Evolutionary conservation across 2,797 vertebrate species (phyloP).

Genomic region (Spondyliosoma cantharus): DNA sequence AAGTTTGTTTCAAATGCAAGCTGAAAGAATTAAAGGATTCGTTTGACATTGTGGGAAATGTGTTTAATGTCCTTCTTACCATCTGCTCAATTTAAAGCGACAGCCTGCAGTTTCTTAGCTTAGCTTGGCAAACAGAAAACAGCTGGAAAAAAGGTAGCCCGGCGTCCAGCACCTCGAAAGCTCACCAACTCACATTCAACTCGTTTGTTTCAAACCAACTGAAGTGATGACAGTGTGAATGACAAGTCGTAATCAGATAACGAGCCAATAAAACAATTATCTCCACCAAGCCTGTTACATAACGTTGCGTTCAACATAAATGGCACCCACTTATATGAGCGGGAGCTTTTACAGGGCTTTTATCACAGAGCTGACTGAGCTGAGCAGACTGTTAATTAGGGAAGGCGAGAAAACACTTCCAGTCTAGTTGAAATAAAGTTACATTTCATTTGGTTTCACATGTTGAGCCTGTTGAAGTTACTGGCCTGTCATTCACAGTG

Average conservation of each 20-base stretch:
- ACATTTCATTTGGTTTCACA: neutral
- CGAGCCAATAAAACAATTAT: neutral
- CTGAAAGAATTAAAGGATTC: neutral
- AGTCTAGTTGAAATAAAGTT: neutral
- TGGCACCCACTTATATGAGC: neutral
- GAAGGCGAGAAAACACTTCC: neutral
- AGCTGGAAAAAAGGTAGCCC: neutral
- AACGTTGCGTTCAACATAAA: neutral
- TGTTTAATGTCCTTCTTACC: neutral
- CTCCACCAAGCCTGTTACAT: neutral
- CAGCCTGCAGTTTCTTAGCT: neutral
- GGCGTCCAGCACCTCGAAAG: neutral
- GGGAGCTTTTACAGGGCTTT: neutral
- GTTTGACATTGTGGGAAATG: constrained; percentile 1
- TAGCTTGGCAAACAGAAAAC: neutral
- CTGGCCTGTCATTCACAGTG: neutral
- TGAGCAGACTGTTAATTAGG: neutral
- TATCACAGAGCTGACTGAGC: neutral
- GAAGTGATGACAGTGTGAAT: neutral
- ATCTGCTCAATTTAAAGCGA: neutral
- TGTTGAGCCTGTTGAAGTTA: constrained; percentile 6
- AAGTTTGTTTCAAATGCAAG: neutral
- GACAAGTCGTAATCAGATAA: neutral
- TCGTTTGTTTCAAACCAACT: neutral
- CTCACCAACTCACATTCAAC: neutral